A percentile compares a stretch with the other conserved stretches of the same genome.
Conservation (phyloP, 2,888 invertebrate species). For the Nebria salina region DNA sequence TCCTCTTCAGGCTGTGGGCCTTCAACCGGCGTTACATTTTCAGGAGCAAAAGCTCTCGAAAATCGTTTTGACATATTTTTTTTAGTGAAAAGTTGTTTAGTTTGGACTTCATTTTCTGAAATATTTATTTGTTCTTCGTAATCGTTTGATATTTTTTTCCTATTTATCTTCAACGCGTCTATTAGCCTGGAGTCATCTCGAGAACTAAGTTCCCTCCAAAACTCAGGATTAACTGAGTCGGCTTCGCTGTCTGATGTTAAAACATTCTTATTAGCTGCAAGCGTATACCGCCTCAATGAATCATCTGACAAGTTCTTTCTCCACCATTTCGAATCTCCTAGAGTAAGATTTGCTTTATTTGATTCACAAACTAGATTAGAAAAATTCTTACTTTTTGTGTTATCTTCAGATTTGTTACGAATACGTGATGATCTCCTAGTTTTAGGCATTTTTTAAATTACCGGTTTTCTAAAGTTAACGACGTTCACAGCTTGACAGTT, state of each 20-base stretch:
- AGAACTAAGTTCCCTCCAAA: slow-evolving; percentile 24
- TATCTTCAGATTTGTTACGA: not conserved
- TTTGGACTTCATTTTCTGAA: not conserved
- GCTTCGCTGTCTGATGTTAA: slow-evolving; percentile 2
- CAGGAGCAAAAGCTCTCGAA: slow-evolving; percentile 14
- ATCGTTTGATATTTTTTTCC: not conserved
- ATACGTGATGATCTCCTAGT: no score
- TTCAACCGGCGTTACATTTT: not conserved
- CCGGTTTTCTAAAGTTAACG: no score
- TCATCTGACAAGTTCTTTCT: slow-evolving; percentile 20
- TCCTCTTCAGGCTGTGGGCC: not conserved
- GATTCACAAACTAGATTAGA: not conserved
- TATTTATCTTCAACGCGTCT: not conserved
- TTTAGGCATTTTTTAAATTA: no score
- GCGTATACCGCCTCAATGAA: not conserved
- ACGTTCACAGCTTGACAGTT: no score
- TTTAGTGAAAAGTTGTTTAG: not conserved
- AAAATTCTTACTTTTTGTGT: slow-evolving; percentile 17
- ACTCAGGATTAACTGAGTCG: slow-evolving; percentile 1
- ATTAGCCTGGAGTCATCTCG: not conserved
- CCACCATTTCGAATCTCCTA: slow-evolving; percentile 39
- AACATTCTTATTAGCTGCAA: not conserved
- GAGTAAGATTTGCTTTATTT: not conserved
- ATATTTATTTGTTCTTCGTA: not conserved
- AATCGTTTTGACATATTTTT: not conserved